phyloP scores from a whole-genome alignment of 2,797 vertebrate genomes.

The Acridotheres tristis region DNA sequence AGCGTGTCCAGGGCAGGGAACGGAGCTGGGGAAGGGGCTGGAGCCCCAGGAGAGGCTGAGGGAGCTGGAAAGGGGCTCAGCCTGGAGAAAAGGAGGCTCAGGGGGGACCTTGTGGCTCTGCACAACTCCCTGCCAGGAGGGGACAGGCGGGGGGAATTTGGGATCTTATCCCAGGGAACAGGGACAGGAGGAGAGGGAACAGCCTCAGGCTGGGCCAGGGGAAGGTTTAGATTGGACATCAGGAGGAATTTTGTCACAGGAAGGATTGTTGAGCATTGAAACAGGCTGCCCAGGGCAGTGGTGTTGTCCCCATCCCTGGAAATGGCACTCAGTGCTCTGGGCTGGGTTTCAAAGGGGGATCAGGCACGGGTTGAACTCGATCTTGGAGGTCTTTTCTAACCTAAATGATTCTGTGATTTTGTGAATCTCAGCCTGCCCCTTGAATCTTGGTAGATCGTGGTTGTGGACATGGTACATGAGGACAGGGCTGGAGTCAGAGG shows the following conservation, averaged over 20 bases:
- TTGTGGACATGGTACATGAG: accelerated
- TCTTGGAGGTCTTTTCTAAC: not conserved
- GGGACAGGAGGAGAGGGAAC: not conserved
- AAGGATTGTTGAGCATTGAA: not conserved
- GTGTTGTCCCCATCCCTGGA: not conserved
- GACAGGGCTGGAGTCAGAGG: not conserved
- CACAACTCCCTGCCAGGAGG: no score
- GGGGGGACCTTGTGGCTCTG: no score
- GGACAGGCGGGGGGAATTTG: not conserved
- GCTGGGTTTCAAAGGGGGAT: not conserved
- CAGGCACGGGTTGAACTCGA: accelerated
- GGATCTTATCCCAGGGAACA: not conserved
- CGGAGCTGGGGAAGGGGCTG: no score
- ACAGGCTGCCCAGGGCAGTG: not conserved
- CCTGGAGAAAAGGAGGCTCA: no score
- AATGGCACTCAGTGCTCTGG: not conserved
- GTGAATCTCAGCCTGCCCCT: not conserved
- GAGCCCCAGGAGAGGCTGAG: no score
- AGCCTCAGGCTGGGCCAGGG: accelerated
- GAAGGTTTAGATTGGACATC: accelerated
- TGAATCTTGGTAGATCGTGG: not conserved
- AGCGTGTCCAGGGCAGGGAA: no score
- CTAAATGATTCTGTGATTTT: not conserved
- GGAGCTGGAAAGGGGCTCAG: no score
- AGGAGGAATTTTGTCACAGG: not conserved